A percentile compares a stretch with the other conserved stretches of the same genome.
phyloP scores from a whole-genome alignment of 2,113 vertebrate species.

The Gymnocephalus cernua region DNA sequence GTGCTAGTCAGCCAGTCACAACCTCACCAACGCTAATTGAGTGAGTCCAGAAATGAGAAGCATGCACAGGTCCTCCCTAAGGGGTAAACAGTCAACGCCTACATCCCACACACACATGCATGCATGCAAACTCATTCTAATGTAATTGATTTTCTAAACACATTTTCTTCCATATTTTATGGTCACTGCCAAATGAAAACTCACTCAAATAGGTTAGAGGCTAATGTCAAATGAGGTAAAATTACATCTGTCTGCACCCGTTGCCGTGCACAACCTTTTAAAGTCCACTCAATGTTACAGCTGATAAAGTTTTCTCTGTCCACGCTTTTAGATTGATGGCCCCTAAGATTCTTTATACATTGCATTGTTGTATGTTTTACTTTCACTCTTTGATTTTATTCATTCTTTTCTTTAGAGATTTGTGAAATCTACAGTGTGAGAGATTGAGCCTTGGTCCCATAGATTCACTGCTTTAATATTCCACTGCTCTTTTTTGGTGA shows the following conservation, averaged over 20 bases:
- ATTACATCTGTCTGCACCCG: constrained; percentile 23
- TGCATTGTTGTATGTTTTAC: constrained; percentile 57
- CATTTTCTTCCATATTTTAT: constrained; percentile 57
- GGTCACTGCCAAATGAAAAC: constrained; percentile 69
- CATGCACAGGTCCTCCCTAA: constrained; percentile 68
- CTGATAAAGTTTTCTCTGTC: constrained; percentile 27
- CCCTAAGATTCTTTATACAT: constrained; percentile 41
- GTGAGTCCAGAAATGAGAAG: constrained; percentile 67
- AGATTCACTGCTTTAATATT: constrained; percentile 42
- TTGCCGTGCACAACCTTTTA: constrained; percentile 16
- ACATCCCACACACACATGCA: constrained; percentile 40
- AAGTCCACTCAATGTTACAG: constrained; percentile 28
- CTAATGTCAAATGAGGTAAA: constrained; percentile 62
- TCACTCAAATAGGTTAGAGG: constrained; percentile 57
- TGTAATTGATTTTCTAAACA: constrained; percentile 69
- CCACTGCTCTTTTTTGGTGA: constrained; percentile 16
- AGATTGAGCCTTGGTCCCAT: constrained; percentile 23
- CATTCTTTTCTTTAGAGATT: constrained; percentile 63
- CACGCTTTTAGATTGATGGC: constrained; percentile 25
- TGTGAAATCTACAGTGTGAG: constrained; percentile 46
- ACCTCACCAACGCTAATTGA: constrained; percentile 68
- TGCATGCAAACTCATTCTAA: constrained; percentile 44
- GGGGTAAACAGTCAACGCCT: constrained; percentile 72
- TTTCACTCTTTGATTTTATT: constrained; percentile 63
- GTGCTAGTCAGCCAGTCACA: constrained; percentile 49